phyloP scores from a whole-genome alignment of 2,113 vertebrate genomes.

The Salminus brasiliensis region DNA sequence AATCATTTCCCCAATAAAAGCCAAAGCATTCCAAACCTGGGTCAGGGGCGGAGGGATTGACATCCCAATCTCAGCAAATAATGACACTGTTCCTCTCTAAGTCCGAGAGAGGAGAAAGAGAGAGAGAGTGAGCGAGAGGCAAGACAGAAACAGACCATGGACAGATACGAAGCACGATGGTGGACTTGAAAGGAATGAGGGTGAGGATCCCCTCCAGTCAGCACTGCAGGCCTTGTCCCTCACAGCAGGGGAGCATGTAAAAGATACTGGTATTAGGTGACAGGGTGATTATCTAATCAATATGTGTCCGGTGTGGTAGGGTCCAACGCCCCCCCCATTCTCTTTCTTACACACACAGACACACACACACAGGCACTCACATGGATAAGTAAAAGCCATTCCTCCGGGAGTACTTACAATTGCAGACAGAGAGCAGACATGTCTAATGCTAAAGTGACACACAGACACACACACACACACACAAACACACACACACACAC shows the following conservation, averaged over 20 bases:
- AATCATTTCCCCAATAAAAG: conserved; percentile 74
- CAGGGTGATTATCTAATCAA: conserved; percentile 81
- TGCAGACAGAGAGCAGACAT: conserved; percentile 29
- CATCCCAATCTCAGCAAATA: conserved; percentile 77
- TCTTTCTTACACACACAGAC: conserved; percentile 45
- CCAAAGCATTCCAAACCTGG: conserved; percentile 66
- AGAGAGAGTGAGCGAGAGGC: conserved; percentile 24
- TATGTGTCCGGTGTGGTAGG: conserved; percentile 63
- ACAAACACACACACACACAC: neutral
- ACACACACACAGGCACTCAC: neutral
- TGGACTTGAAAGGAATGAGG: conserved; percentile 52
- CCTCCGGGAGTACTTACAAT: conserved; percentile 40
- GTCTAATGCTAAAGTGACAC: conserved; percentile 15
- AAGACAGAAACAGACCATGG: conserved; percentile 8
- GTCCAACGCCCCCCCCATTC: conserved; percentile 38
- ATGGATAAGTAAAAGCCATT: conserved; percentile 25
- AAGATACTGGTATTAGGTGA: conserved; percentile 68
- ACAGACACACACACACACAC: neutral
- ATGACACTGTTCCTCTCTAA: conserved; percentile 72
- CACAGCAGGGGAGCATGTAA: conserved; percentile 73
- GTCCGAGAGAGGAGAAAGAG: conserved; percentile 49
- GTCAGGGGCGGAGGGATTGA: conserved; percentile 71
- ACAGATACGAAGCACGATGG: conserved; percentile 61
- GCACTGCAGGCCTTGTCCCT: conserved; percentile 52
- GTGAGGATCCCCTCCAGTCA: conserved; percentile 42